Evolutionary conservation across 2,113 vertebrate genomes (phyloP).

Genomic region (Glareola pratincola): DNA sequence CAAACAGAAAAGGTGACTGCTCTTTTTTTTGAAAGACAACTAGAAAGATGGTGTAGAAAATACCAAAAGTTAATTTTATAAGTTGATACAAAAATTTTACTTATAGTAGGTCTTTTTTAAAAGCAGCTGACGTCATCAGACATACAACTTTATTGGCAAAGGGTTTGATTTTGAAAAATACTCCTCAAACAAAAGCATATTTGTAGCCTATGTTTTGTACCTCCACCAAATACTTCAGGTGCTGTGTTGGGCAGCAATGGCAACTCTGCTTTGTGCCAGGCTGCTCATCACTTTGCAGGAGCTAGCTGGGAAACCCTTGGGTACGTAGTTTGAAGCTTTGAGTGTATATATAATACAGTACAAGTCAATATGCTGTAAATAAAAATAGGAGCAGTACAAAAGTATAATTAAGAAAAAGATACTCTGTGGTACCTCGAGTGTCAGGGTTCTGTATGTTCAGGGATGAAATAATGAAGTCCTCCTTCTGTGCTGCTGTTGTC

Average conservation of each 20-base stretch:
- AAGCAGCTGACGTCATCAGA: background rate
- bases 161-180: background rate
- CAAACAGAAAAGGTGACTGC: background rate
- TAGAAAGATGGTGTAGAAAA: background rate
- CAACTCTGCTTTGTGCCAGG: background rate
- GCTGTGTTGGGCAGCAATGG: background rate
- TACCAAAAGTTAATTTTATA: background rate
- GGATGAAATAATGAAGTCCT: background rate
- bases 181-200: background rate
- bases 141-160: background rate
- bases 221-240: background rate
- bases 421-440: background rate
- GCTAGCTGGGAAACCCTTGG: background rate
- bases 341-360: background rate
- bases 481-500: background rate
- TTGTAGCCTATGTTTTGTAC: background rate
- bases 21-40: background rate
- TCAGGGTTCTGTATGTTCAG: background rate
- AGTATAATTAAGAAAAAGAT: background rate
- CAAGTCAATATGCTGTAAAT: background rate
- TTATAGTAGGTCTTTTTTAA: background rate
- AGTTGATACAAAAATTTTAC: background rate
- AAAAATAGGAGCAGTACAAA: background rate
- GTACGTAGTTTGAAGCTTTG: background rate
- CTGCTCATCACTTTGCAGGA: background rate